phyloP scores from a whole-genome alignment of 2,113 vertebrate species.

The Orientallactaga bullata region DNA sequence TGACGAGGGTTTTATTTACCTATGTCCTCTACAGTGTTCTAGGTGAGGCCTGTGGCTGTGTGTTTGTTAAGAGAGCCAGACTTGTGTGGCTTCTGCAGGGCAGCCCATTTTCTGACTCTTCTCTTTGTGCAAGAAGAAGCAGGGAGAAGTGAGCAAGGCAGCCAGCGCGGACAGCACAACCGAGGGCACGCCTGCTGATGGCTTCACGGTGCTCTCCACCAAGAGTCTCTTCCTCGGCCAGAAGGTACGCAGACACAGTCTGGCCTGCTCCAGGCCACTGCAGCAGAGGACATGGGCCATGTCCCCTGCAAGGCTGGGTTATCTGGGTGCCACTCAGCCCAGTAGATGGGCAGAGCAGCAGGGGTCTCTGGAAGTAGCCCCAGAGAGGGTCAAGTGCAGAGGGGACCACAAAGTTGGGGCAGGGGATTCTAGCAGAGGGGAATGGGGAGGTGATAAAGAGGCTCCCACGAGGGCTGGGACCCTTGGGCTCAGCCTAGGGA shows the following conservation, averaged over 20 bases:
- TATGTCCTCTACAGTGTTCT: neutral
- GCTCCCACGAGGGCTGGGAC: neutral
- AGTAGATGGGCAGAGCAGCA: neutral
- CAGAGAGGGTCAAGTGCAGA: neutral
- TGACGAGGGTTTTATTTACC: neutral
- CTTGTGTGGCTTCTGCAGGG: neutral
- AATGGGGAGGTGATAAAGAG: neutral
- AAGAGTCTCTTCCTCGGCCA: constrained; percentile 99
- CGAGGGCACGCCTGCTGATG: constrained; percentile 93
- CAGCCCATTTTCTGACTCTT: constrained; percentile 73
- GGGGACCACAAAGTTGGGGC: neutral
- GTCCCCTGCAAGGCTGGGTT: neutral
- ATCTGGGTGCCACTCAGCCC: neutral
- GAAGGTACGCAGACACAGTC: constrained; percentile 90
- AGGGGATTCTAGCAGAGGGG: neutral
- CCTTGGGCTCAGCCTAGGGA: neutral
- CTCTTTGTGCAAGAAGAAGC: constrained; percentile 91
- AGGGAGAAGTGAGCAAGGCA: constrained; percentile 95
- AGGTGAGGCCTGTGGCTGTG: neutral
- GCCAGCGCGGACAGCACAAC: constrained; percentile 97
- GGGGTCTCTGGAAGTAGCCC: neutral
- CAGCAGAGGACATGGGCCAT: neutral
- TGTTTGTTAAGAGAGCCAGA: neutral
- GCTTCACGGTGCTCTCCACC: constrained; percentile 97
- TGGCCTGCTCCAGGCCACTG: neutral